Conservation (phyloP, 2,113 vertebrate species). For the Talpa occidentalis region DNA sequence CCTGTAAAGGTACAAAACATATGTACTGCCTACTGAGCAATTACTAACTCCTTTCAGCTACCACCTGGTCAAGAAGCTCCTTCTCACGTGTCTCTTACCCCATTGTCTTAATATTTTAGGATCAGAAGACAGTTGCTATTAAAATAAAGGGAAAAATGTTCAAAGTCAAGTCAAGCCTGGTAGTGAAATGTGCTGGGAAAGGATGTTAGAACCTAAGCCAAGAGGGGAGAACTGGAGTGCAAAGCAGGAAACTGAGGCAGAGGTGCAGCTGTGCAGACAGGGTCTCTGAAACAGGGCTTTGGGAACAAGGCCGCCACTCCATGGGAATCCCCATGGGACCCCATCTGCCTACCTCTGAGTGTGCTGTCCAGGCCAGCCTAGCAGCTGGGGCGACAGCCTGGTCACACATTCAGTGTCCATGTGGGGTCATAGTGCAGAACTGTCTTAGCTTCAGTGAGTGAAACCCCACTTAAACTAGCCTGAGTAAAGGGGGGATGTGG, state of each 20-base stretch:
- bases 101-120: neutral
- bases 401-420: neutral
- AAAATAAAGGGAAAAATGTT: neutral
- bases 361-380: too few relatives aligned
- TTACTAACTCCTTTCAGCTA: neutral
- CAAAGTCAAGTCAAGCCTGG: neutral
- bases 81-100: neutral
- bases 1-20: neutral
- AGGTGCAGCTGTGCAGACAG: neutral
- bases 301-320: neutral
- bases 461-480: neutral
- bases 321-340: accelerated
- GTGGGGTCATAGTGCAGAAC: too few relatives aligned
- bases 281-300: neutral
- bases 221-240: neutral
- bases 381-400: neutral
- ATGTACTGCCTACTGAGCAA: neutral
- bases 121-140: neutral
- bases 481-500: neutral
- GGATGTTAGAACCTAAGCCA: neutral
- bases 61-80: neutral
- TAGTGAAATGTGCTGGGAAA: neutral
- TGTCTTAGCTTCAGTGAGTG: neutral
- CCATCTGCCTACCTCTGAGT: neutral
- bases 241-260: neutral